Evolutionary conservation across 2,888 invertebrate species (phyloP), one percentile per base, ranked within the genome.

Genomic region (Heliothis peltigera): DNA sequence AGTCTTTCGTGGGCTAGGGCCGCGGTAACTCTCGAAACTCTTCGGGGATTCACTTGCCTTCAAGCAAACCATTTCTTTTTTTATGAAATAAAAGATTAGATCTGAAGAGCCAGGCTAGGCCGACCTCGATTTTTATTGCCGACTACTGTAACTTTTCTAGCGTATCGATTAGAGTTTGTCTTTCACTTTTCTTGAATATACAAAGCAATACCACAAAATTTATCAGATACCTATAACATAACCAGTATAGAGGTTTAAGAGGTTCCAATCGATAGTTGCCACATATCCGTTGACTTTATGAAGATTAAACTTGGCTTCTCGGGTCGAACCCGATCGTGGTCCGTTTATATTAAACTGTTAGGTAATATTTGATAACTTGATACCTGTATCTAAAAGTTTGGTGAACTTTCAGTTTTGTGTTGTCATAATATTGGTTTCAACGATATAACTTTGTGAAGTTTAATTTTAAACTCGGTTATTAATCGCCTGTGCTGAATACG

Each of bases 261-360:
- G 12, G 21, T 48, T 21, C 25, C 25, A 55, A 71, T 60, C 77
- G 64, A 64, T 77, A 64, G 53, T 53, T 49, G 18, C 63, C 21
- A 54, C 44, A 57, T 61, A 77, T 56, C 47, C 54, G 57, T 49
- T 61, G 54, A 71, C 54, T 77, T 77, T 77, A 77, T 72, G 73
- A 46, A 72, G 77, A 74, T 74, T 73, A 71, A 64, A 64, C 65
- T 76, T 71, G 47, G 43, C 52, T 65, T 61, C 21, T 64, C 6
- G 53, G 62, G 62, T 58, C 57, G 47, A 57, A 43, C 44, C 54
- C 53, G 42, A 44, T 43, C 51, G 53, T 35, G 25, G 61, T 51
- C 68, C 42, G 70, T 32, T 43, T 57, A 61, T 39, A 61, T 70
- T 75, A 75, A 75, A 70, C 22, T 70, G 49, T 70, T 70, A n/a